A percentile compares a stretch with the other conserved stretches of the same genome.
phyloP scores from a whole-genome alignment of 2,888 invertebrate species.

The Macrosiphum euphorbiae region DNA sequence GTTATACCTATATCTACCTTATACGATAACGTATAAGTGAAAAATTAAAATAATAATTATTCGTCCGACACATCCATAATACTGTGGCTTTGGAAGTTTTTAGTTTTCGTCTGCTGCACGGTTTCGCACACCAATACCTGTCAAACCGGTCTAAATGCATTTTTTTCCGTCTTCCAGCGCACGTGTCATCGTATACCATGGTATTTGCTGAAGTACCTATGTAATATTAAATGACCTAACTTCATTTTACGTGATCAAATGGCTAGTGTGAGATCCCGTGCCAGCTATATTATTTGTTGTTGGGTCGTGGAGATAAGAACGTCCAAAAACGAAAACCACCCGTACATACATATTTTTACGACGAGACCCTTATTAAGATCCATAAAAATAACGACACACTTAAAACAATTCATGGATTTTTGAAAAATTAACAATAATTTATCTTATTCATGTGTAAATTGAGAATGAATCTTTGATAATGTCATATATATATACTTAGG shows the following conservation, averaged over 20 bases:
- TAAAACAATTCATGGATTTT: too few species aligned
- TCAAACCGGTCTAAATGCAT: neutral
- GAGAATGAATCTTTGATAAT: too few species aligned
- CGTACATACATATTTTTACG: neutral
- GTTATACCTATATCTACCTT: too few species aligned
- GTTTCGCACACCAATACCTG: neutral
- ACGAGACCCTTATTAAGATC: too few species aligned
- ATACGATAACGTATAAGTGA: too few species aligned
- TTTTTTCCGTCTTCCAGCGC: neutral
- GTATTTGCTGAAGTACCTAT: neutral
- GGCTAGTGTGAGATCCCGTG: neutral
- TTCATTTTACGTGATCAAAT: neutral
- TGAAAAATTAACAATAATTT: too few species aligned
- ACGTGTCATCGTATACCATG: neutral
- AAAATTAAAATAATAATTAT: too few species aligned
- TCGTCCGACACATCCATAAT: neutral
- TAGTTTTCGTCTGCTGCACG: neutral
- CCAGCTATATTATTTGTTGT: neutral
- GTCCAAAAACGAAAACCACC: neutral
- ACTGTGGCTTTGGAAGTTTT: neutral
- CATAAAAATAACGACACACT: too few species aligned
- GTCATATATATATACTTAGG: too few species aligned
- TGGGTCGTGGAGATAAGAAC: neutral
- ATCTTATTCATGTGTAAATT: too few species aligned
- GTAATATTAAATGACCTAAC: slow-evolving; percentile 3